Evolutionary conservation across 2,888 invertebrate species (phyloP).

Genomic region (Microplitis deprimator): DNA sequence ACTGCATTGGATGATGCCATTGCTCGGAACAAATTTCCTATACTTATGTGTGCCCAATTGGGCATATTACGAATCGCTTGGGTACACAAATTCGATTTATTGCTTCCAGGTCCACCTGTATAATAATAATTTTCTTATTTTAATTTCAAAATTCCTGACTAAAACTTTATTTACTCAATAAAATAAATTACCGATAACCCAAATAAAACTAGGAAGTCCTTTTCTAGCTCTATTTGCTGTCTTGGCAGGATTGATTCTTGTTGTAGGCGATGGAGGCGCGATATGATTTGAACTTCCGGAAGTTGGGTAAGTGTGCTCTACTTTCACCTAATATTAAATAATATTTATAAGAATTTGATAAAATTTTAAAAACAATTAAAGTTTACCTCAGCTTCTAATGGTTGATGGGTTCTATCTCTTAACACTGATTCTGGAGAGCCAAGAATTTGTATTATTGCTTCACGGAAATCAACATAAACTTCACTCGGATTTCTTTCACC

Average conservation of each 20-base stretch:
- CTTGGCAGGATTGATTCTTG: constrained; percentile 55
- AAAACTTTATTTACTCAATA: constrained; percentile 11
- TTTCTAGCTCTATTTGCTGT: constrained; percentile 63
- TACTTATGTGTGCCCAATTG: constrained; percentile 84
- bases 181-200: constrained; percentile 71
- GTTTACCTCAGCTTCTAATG: constrained; percentile 65
- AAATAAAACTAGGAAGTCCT: constrained; percentile 71
- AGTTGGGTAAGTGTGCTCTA: constrained; percentile 57
- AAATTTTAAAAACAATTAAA: not conserved
- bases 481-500: constrained; percentile 90
- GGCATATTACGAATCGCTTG: constrained; percentile 79
- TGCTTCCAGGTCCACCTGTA: constrained; percentile 90
- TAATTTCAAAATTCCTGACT: not conserved
- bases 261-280: constrained; percentile 50
- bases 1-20: constrained; percentile 80
- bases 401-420: constrained; percentile 47
- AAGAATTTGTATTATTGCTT: constrained; percentile 83
- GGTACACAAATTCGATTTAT: constrained; percentile 86
- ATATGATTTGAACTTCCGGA: constrained; percentile 49
- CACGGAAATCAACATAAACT: constrained; percentile 88
- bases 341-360: constrained; percentile 14
- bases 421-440: constrained; percentile 70
- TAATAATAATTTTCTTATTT: constrained; percentile 24
- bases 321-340: constrained; percentile 60
- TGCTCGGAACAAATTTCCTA: constrained; percentile 84